Conservation (phyloP, 2,888 invertebrate genomes). For the Dexiosoma caninum region DNA sequence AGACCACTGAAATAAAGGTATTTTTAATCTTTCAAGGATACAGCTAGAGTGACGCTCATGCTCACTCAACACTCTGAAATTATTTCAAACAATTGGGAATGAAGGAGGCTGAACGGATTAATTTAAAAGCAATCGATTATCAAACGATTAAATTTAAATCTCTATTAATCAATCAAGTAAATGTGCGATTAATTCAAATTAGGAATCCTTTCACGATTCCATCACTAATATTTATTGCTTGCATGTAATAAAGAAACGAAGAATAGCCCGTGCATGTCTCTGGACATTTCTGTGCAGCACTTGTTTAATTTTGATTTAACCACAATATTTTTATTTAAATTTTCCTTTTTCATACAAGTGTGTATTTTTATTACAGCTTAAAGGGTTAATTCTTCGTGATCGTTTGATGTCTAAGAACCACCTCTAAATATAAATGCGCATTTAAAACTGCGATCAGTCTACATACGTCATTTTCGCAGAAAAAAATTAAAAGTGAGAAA, state of each 20-base stretch:
- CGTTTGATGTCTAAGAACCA: not conserved
- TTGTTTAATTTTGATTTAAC: conserved; percentile 36
- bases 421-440: not conserved
- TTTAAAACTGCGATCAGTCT: conserved; percentile 16
- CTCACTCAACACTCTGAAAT: too few relatives aligned
- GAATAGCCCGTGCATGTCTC: conserved; percentile 4
- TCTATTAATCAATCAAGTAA: too few relatives aligned
- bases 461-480: not conserved
- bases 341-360: not conserved
- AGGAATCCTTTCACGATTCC: not conserved
- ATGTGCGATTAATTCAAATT: too few relatives aligned
- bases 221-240: not conserved
- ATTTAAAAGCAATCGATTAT: too few relatives aligned
- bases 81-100: too few relatives aligned
- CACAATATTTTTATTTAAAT: conserved; percentile 28
- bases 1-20: too few relatives aligned
- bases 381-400: conserved; percentile 13
- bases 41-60: too few relatives aligned
- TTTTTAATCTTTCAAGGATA: too few relatives aligned
- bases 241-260: not conserved
- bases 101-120: too few relatives aligned
- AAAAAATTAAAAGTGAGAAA: too few relatives aligned
- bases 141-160: too few relatives aligned
- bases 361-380: conserved; percentile 26
- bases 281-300: conserved; percentile 10